Conservation (phyloP, 2,113 vertebrate species). For the Caretta caretta region DNA sequence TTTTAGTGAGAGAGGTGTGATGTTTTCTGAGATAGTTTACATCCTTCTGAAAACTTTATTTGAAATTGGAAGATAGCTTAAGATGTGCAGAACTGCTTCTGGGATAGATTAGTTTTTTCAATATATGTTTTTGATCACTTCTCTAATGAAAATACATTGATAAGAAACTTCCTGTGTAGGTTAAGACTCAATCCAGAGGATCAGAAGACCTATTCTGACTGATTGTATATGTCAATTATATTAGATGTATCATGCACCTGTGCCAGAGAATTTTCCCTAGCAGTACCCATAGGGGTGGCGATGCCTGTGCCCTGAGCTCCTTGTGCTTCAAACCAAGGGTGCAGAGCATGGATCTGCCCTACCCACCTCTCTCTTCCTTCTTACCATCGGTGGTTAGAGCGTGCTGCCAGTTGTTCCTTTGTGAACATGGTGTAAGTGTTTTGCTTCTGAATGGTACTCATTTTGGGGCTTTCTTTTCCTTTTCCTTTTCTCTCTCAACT, state of each 20-base stretch:
- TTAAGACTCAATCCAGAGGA: neutral
- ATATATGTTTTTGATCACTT: neutral
- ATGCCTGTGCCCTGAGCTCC: neutral
- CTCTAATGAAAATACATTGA: neutral
- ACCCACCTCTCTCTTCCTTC: neutral
- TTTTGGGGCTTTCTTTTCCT: neutral
- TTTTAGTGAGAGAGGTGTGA: neutral
- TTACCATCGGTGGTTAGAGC: neutral
- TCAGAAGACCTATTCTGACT: neutral
- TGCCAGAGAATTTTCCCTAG: neutral
- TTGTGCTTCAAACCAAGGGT: neutral
- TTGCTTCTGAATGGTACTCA: neutral
- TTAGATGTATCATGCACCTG: neutral
- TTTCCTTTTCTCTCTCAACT: neutral
- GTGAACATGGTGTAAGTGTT: neutral
- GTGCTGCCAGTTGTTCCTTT: neutral
- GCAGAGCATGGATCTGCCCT: neutral
- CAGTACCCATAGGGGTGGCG: neutral
- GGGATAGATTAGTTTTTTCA: neutral
- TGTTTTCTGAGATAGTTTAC: constrained; percentile 12
- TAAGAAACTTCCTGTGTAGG: neutral
- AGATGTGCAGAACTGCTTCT: neutral
- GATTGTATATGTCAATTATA: neutral
- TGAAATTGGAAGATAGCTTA: neutral
- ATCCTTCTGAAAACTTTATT: constrained; percentile 8